Evolutionary conservation across 92 coral and sea anemone genomes (phyloP).

Genomic region (Actinernus sp.): DNA sequence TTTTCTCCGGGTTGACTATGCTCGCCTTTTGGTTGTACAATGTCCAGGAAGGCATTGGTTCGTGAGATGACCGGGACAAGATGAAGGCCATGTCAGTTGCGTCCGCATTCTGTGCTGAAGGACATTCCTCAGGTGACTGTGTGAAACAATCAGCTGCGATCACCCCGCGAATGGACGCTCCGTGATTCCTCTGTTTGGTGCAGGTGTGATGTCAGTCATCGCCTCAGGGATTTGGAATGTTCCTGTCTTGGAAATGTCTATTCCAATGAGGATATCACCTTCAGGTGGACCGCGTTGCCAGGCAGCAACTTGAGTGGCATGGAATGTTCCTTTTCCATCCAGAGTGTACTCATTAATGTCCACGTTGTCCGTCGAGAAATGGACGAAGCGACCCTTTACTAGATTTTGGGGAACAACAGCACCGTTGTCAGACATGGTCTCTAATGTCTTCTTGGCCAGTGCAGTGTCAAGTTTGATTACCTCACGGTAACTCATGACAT

Average conservation of each 20-base stretch:
- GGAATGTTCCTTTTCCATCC: too few relatives aligned
- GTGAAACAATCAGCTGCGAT: too few relatives aligned
- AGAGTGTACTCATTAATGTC: slow-evolving; percentile 47
- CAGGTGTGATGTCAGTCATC: slow-evolving; percentile 22
- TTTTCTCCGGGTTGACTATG: too few relatives aligned
- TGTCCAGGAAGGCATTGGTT: too few relatives aligned
- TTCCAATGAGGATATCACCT: slow-evolving; percentile 8
- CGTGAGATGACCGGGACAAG: too few relatives aligned
- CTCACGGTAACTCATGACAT: slow-evolving; percentile 27
- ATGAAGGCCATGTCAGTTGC: too few relatives aligned
- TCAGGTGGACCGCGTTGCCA: slow-evolving; percentile 58
- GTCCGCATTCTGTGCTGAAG: too few relatives aligned
- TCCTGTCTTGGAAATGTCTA: slow-evolving; percentile 9
- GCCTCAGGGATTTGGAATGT: slow-evolving; percentile 27
- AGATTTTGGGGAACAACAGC: slow-evolving; percentile 35
- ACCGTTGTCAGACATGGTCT: slow-evolving; percentile 30
- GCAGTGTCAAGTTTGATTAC: slow-evolving; percentile 35
- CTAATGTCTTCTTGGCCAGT: slow-evolving; percentile 27
- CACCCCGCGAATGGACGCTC: too few relatives aligned
- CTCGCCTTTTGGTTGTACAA: too few relatives aligned
- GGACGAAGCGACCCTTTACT: slow-evolving; percentile 14
- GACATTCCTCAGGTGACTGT: too few relatives aligned
- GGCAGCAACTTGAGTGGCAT: slow-evolving; percentile 33
- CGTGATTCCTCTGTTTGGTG: too few relatives aligned
- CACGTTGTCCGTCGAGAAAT: slow-evolving; percentile 40